Percentiles rank a stretch among this genome's conserved stretches.
Evolutionary conservation across 2,888 invertebrate genomes (phyloP).

Genomic region (Pyrochroa serraticornis): DNA sequence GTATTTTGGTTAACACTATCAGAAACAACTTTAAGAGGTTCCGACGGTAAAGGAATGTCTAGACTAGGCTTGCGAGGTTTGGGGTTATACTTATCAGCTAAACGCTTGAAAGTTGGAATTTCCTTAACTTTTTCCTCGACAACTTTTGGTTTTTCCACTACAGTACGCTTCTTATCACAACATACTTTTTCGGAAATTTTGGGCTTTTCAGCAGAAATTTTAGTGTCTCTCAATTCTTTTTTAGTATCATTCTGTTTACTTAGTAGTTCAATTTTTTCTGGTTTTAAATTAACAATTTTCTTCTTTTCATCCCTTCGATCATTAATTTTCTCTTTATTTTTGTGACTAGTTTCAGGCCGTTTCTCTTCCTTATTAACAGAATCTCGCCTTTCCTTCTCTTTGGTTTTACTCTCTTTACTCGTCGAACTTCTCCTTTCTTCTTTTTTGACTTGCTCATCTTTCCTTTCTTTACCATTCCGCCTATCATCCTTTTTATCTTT

Average conservation of each 20-base stretch:
- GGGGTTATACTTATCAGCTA: constrained; percentile 60
- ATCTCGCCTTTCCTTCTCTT: constrained; percentile 19
- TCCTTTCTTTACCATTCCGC: neutral
- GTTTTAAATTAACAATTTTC: neutral
- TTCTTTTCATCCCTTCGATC: constrained; percentile 18
- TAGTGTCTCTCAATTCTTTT: constrained; percentile 14
- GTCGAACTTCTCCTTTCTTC: neutral
- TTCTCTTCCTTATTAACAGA: constrained; percentile 14
- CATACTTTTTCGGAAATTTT: too few species aligned
- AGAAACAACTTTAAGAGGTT: neutral
- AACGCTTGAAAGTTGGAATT: constrained; percentile 39
- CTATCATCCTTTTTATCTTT: neutral
- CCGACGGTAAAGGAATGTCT: constrained; percentile 28
- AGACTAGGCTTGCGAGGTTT: constrained; percentile 50
- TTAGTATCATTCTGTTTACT: constrained; percentile 8
- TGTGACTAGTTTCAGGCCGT: constrained; percentile 18
- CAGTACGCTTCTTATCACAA: neutral
- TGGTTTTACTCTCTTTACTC: constrained; percentile 8
- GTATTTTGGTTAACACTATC: neutral
- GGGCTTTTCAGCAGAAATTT: neutral
- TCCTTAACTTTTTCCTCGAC: constrained; percentile 7
- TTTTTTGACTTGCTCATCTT: neutral
- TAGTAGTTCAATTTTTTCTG: neutral
- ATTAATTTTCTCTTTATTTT: constrained; percentile 15
- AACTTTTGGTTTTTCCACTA: constrained; percentile 7